Percentiles rank a stretch among this genome's conserved stretches.
These are phyloP conservation scores for Phoebastria nigripes DNA, from an alignment of 2,797 vertebrate genomes.

Conservation along the genomic window DNA sequence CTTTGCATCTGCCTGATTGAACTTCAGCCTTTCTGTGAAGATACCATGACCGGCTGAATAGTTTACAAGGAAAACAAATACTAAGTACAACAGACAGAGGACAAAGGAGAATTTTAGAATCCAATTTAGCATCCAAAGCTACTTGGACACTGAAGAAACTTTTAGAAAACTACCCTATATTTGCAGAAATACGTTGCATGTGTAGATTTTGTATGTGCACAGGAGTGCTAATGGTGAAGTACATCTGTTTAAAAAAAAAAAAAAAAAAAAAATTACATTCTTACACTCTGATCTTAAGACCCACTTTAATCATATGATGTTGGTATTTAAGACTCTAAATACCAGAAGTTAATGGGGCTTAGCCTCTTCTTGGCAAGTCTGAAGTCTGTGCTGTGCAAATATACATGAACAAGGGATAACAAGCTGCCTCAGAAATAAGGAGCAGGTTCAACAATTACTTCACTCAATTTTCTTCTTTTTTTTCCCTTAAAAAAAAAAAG, in stretches of 20 bases:
- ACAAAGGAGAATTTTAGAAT: neutral
- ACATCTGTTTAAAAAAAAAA: neutral
- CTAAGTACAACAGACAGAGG: neutral
- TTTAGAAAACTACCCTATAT: neutral
- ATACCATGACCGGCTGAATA: neutral
- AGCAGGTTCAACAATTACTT: neutral
- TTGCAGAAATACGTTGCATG: neutral
- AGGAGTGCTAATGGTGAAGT: neutral
- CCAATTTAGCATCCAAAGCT: neutral
- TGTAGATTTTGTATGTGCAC: neutral
- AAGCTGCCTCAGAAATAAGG: neutral
- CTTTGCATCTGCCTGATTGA: neutral
- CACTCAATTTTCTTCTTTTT: neutral
- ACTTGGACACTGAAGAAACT: neutral
- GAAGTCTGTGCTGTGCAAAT: neutral
- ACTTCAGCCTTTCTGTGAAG: neutral
- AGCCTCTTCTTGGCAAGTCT: neutral
- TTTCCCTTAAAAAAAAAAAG: neutral
- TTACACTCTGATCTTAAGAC: neutral
- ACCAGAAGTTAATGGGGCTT: constrained; percentile 24
- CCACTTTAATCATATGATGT: neutral
- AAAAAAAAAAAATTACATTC: neutral
- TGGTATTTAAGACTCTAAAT: constrained; percentile 19
- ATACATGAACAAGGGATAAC: neutral
- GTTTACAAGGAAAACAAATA: neutral